phyloP scores from a whole-genome alignment of 2,888 invertebrate species.

The Oxycera nigricornis region DNA sequence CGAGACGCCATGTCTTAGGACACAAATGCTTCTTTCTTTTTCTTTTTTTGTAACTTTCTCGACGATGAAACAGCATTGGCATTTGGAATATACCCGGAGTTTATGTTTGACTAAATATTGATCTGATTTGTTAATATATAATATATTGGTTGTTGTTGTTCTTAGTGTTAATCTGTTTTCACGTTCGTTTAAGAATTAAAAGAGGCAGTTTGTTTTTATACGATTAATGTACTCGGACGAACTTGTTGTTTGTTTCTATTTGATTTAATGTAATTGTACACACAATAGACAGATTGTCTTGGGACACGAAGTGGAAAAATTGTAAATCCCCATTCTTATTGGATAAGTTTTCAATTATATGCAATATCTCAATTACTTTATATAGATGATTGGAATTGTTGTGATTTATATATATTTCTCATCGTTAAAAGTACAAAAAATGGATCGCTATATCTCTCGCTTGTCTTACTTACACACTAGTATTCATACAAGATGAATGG shows the following conservation, averaged over 20 bases:
- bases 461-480: too few species aligned
- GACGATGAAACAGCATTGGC: background rate
- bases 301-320: constrained; percentile 7
- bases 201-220: constrained; percentile 30
- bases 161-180: background rate
- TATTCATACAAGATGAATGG: constrained; percentile 9
- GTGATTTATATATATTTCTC: background rate
- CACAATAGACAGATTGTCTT: constrained; percentile 32
- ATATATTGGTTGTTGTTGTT: background rate
- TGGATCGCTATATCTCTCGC: too few species aligned
- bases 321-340: background rate
- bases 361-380: background rate
- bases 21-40: background rate
- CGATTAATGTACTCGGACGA: constrained; percentile 25
- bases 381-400: constrained; percentile 1
- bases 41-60: background rate
- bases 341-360: background rate
- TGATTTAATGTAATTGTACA: constrained; percentile 26
- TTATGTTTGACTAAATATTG: background rate
- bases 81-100: background rate
- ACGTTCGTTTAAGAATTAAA: constrained; percentile 11
- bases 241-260: background rate
- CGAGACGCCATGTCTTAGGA: background rate
- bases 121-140: background rate
- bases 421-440: background rate